A percentile compares a stretch with the other conserved stretches of the same genome.
Conservation (phyloP, 2,888 invertebrate species). For the Trichogramma dendrolimi region DNA sequence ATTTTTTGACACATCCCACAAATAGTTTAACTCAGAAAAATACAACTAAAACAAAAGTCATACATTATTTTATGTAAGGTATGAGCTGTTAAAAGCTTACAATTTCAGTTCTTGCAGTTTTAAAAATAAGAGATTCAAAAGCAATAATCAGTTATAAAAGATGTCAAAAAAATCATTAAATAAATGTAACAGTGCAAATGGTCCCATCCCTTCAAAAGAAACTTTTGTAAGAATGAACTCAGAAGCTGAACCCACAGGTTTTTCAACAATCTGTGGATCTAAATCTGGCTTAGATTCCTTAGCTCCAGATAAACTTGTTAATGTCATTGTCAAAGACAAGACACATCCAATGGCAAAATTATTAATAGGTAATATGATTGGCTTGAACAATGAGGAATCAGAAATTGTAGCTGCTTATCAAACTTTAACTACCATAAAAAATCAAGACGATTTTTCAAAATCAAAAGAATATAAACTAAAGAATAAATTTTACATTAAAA, state of each 20-base stretch:
- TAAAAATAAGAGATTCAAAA: not conserved
- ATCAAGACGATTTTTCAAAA: conserved; percentile 19
- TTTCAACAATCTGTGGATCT: conserved; percentile 13
- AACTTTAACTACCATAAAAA: conserved; percentile 24
- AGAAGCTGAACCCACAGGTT: conserved; percentile 2
- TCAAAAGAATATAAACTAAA: conserved; percentile 17
- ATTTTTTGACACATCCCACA: not conserved
- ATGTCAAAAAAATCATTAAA: not conserved
- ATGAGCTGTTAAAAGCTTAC: not conserved
- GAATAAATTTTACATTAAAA: conserved; percentile 23
- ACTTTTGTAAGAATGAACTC: too few species aligned
- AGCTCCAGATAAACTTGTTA: conserved; percentile 44
- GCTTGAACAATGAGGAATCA: conserved; percentile 39
- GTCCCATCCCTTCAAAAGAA: not conserved
- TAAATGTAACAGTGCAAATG: not conserved
- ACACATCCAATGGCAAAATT: conserved; percentile 44
- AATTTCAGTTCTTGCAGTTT: not conserved
- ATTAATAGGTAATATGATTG: conserved; percentile 46
- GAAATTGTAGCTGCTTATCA: conserved; percentile 38
- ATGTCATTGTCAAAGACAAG: conserved; percentile 42
- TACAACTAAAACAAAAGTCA: conserved; percentile 33
- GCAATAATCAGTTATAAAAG: not conserved
- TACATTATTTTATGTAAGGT: not conserved
- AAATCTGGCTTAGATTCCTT: conserved; percentile 35
- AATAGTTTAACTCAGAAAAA: conserved; percentile 39